Evolutionary conservation across 2,113 vertebrate species (phyloP).

Genomic region (Epinephelus fuscoguttatus): DNA sequence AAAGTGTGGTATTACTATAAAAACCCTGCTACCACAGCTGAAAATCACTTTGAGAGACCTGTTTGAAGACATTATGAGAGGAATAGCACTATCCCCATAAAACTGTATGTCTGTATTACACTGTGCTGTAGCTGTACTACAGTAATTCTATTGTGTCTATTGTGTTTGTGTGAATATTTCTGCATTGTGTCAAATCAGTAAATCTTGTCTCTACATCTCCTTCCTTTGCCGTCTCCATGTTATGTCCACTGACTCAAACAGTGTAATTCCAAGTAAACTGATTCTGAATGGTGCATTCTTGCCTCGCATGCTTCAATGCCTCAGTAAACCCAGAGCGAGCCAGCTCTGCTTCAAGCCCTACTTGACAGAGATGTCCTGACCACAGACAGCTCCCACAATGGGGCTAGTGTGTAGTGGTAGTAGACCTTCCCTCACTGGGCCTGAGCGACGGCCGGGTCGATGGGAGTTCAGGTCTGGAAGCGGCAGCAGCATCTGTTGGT

Average conservation of each 20-base stretch:
- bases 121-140: not conserved
- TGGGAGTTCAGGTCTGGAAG: slow-evolving; percentile 37
- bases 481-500: slow-evolving; percentile 12
- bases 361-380: slow-evolving; percentile 65
- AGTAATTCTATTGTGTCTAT: not conserved
- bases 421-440: slow-evolving; percentile 11
- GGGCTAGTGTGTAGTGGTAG: slow-evolving; percentile 55
- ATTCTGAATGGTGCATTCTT: slow-evolving; percentile 67
- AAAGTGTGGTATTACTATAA: slow-evolving; percentile 19
- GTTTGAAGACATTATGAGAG: not conserved
- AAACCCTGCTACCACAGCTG: not conserved
- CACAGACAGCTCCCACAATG: slow-evolving; percentile 62
- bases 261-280: slow-evolving; percentile 47
- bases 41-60: not conserved
- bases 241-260: slow-evolving; percentile 20
- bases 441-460: slow-evolving; percentile 39
- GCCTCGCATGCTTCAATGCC: slow-evolving; percentile 34
- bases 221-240: slow-evolving; percentile 21
- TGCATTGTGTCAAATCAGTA: slow-evolving; percentile 28
- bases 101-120: not conserved
- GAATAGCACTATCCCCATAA: not conserved
- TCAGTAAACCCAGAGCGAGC: slow-evolving; percentile 9
- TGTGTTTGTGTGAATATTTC: slow-evolving; percentile 18
- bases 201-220: not conserved
- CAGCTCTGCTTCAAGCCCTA: slow-evolving; percentile 25